phyloP scores from a whole-genome alignment of 1,140 invertebrate genomes.

The Riptortus pedestris region DNA sequence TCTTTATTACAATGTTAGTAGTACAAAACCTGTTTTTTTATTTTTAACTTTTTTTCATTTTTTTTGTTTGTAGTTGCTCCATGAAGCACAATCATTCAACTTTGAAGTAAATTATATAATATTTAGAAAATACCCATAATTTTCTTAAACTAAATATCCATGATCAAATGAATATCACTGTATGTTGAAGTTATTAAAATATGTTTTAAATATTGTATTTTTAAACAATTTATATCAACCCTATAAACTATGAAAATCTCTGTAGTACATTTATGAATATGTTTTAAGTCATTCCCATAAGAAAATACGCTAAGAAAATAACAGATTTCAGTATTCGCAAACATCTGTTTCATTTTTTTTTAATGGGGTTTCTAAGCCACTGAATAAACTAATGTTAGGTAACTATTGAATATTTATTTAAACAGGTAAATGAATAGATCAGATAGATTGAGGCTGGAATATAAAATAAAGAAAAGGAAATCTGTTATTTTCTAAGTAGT shows the following conservation, averaged over 20 bases:
- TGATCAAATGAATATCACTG: slow-evolving; percentile 6
- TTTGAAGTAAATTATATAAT: slow-evolving; percentile 4
- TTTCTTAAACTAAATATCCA: slow-evolving; percentile 7
- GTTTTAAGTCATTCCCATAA: not conserved
- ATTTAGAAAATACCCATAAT: slow-evolving; percentile 4
- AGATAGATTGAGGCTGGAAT: too few relatives aligned
- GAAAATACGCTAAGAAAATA: slow-evolving; percentile 16
- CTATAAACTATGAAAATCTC: slow-evolving; percentile 11
- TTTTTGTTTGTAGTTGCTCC: slow-evolving; percentile 9
- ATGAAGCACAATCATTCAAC: not conserved
- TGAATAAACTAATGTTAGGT: too few relatives aligned
- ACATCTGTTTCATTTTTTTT: not conserved
- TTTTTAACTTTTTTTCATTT: slow-evolving; percentile 9
- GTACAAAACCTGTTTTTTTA: slow-evolving; percentile 18
- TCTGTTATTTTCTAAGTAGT: slow-evolving; percentile 24
- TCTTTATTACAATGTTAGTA: slow-evolving; percentile 17
- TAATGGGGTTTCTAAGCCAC: not conserved
- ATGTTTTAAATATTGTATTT: slow-evolving; percentile 8
- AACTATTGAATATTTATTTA: too few relatives aligned
- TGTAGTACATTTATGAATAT: slow-evolving; percentile 13
- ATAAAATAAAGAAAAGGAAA: too few relatives aligned
- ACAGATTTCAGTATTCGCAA: not conserved
- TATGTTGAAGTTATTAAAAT: slow-evolving; percentile 8
- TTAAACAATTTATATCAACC: slow-evolving; percentile 9
- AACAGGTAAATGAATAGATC: too few relatives aligned